Percentiles rank a stretch among this genome's conserved stretches.
phyloP scores from a whole-genome alignment of 2,113 vertebrate species.

The Drymodes brunneopygia region DNA sequence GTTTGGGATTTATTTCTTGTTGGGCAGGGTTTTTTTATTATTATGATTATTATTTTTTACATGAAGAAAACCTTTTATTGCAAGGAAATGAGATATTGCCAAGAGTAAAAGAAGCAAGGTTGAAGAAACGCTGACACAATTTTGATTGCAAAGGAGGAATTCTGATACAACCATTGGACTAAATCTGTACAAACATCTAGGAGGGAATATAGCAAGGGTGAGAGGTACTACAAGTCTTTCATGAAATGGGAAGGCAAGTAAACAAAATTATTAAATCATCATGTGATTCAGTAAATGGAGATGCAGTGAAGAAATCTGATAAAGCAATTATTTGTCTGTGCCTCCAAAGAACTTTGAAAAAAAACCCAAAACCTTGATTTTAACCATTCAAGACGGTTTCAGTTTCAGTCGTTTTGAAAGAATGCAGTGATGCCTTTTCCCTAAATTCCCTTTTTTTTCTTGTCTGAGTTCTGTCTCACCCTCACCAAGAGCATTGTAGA shows the following conservation, averaged over 20 bases:
- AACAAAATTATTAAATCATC: not conserved
- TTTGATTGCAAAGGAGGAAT: not conserved
- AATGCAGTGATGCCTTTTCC: not conserved
- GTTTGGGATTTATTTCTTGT: not conserved
- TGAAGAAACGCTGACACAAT: not conserved
- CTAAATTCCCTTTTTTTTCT: not conserved
- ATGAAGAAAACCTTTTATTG: not conserved
- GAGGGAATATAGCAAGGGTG: not conserved
- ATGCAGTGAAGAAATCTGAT: not conserved
- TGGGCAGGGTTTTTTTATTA: not conserved
- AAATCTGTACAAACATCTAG: not conserved
- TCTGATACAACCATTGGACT: not conserved
- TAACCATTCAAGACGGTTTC: not conserved
- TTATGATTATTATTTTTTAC: not conserved
- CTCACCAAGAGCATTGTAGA: not conserved
- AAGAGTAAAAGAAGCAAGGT: not conserved
- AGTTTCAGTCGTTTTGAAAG: not conserved
- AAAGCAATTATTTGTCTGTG: not conserved
- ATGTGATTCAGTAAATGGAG: not conserved
- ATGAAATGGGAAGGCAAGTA: not conserved
- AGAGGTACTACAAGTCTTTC: not conserved
- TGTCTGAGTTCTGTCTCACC: not conserved
- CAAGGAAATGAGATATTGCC: not conserved
- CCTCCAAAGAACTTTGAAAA: not conserved
- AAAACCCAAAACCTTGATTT: fast-evolving